These are phyloP conservation scores for Isoperla grammatica DNA, from an alignment of 2,888 invertebrate species.

Conservation along the genomic window DNA sequence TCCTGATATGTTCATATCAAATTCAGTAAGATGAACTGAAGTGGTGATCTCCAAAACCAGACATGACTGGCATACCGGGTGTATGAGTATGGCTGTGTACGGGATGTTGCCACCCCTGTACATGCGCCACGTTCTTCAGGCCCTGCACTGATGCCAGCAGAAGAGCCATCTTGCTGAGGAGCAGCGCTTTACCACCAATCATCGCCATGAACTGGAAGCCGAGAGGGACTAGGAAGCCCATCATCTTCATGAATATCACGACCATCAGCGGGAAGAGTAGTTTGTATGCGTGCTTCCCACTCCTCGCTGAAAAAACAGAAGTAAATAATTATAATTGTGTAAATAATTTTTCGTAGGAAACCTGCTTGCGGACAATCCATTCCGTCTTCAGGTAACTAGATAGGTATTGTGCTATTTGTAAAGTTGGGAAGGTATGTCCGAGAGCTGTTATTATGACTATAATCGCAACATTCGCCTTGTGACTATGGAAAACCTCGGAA, in stretches of 20 bases:
- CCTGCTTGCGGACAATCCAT: no score
- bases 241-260: constrained; percentile 70
- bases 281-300: constrained; percentile 51
- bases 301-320: background rate
- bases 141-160: constrained; percentile 75
- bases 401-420: no score
- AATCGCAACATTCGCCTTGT: no score
- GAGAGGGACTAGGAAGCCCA: constrained; percentile 71
- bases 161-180: constrained; percentile 76
- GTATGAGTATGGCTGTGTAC: constrained; percentile 1
- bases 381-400: no score
- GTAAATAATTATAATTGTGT: background rate
- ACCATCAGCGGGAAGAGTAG: constrained; percentile 65
- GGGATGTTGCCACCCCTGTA: background rate
- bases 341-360: no score
- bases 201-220: constrained; percentile 81
- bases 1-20: no score
- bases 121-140: constrained; percentile 57
- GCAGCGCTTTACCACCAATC: constrained; percentile 71
- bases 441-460: no score
- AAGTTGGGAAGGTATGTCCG: no score
- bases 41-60: background rate
- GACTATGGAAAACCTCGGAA: no score
- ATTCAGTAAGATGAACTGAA: background rate
- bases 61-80: background rate